Percentiles rank a stretch among this genome's conserved stretches.
phyloP scores from a whole-genome alignment of 2,888 invertebrate species.

The Epirrhoe tristata region DNA sequence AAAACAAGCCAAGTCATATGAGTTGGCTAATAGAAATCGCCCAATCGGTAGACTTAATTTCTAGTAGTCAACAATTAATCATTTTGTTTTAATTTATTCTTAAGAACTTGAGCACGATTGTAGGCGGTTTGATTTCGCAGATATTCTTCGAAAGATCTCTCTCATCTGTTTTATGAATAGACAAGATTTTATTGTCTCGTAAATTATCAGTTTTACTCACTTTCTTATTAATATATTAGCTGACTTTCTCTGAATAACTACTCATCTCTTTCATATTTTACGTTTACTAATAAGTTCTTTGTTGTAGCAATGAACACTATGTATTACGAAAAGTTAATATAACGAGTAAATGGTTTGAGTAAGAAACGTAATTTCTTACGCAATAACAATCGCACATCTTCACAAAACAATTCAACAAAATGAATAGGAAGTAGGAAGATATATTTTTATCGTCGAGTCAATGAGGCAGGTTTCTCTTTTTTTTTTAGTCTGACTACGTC shows the following conservation, averaged over 20 bases:
- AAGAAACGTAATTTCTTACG: too few species aligned
- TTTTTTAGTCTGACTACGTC: too few species aligned
- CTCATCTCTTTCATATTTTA: background rate
- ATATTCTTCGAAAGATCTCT: slow-evolving; percentile 24
- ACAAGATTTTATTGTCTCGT: slow-evolving; percentile 25
- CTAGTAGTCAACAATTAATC: background rate
- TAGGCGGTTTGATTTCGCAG: slow-evolving; percentile 10
- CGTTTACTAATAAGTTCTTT: background rate
- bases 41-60: background rate
- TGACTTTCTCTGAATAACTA: slow-evolving; percentile 32
- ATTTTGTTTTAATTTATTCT: background rate
- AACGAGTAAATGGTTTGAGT: too few species aligned
- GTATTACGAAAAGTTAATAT: too few species aligned
- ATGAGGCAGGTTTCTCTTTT: too few species aligned
- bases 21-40: too few species aligned
- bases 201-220: slow-evolving; percentile 32
- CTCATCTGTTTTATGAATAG: slow-evolving; percentile 29
- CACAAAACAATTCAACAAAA: too few species aligned
- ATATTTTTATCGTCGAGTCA: too few species aligned
- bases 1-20: too few species aligned
- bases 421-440: too few species aligned
- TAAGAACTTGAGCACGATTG: background rate
- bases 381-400: too few species aligned
- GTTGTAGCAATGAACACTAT: background rate
- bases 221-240: slow-evolving; percentile 38